Conservation (phyloP, 2,797 vertebrate genomes). For the Ispidina lecontei region DNA sequence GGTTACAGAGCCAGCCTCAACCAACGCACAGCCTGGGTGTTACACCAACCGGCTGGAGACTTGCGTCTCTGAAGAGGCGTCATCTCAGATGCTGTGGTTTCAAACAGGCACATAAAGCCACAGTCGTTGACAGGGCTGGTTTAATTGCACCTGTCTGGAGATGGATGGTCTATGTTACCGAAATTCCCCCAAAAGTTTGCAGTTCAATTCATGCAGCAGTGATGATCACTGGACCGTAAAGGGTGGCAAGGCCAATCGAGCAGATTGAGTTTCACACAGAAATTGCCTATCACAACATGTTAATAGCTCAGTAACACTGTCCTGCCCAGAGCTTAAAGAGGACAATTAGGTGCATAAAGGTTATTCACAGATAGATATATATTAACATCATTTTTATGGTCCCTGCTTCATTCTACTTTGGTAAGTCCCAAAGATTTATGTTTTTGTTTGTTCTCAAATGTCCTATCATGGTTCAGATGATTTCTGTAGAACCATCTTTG, state of each 20-base stretch:
- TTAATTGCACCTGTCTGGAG: constrained; percentile 15
- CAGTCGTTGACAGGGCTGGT: neutral
- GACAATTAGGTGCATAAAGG: neutral
- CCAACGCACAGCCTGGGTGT: accelerated
- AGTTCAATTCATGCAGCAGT: neutral
- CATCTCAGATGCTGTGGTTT: neutral
- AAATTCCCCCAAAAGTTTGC: constrained; percentile 78
- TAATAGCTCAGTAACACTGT: neutral
- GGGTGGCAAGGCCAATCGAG: neutral
- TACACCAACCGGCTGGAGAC: accelerated
- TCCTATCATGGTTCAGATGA: neutral
- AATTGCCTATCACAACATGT: neutral
- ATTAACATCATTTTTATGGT: neutral
- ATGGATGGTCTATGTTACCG: constrained; percentile 21
- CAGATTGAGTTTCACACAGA: constrained; percentile 47
- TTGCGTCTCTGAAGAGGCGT: accelerated
- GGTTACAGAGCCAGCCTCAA: accelerated
- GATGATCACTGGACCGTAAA: constrained; percentile 17
- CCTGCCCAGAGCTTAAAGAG: neutral
- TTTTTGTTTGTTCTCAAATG: constrained; percentile 29
- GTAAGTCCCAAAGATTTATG: constrained; percentile 76
- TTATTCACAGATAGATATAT: neutral
- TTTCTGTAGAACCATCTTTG: neutral
- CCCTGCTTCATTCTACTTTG: constrained; percentile 8
- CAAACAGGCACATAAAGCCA: neutral